phyloP scores from a whole-genome alignment of 2,888 invertebrate species.

The Agrotis exclamationis region DNA sequence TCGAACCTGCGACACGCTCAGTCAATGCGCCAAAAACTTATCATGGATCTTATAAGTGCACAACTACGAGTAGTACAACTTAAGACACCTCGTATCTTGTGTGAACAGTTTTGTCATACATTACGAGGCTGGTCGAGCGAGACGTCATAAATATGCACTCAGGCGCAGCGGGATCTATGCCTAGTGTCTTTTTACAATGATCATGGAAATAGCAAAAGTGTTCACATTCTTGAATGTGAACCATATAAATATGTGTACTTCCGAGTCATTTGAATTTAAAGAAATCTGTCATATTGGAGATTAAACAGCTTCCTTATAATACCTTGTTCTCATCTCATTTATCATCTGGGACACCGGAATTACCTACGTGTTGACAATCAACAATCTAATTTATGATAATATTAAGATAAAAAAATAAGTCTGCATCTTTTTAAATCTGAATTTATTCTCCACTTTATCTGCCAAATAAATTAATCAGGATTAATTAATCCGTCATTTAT shows the following conservation, averaged over 20 bases:
- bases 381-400: slow-evolving; percentile 42
- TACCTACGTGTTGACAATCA: background rate
- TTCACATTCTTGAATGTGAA: slow-evolving; percentile 18
- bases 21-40: no score
- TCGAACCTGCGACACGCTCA: no score
- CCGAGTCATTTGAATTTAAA: no score
- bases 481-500: slow-evolving; percentile 38
- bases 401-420: background rate
- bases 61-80: no score
- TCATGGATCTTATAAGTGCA: no score
- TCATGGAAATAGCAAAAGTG: slow-evolving; percentile 28
- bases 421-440: background rate
- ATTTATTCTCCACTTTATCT: slow-evolving; percentile 33
- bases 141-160: slow-evolving; percentile 67
- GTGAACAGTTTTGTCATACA: slow-evolving; percentile 74
- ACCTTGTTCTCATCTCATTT: background rate
- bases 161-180: slow-evolving; percentile 62
- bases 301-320: slow-evolving; percentile 15
- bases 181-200: slow-evolving; percentile 52
- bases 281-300: no score
- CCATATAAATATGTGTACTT: background rate
- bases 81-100: slow-evolving; percentile 52
- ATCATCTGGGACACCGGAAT: slow-evolving; percentile 17
- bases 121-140: slow-evolving; percentile 61
- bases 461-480: slow-evolving; percentile 29